A percentile compares a stretch with the other conserved stretches of the same genome.
phyloP scores from a whole-genome alignment of 1,140 invertebrate genomes.

The Zaprionus lachaisei region DNA sequence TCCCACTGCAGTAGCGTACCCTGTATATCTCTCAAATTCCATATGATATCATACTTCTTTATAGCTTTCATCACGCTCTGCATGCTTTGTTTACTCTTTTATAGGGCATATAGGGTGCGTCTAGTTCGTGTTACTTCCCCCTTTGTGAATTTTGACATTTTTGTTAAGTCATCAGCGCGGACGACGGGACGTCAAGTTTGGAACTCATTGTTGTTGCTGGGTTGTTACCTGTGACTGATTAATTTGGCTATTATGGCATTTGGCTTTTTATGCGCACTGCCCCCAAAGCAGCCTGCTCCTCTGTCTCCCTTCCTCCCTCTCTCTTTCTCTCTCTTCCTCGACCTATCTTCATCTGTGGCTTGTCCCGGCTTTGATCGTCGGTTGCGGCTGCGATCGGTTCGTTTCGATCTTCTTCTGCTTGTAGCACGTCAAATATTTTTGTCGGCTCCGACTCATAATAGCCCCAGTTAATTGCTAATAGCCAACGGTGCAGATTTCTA shows the following conservation, averaged over 20 bases:
- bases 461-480: constrained; percentile 83
- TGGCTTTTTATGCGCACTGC: constrained; percentile 76
- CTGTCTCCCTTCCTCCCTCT: background rate
- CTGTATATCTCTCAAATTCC: background rate
- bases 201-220: constrained; percentile 60
- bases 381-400: constrained; percentile 69
- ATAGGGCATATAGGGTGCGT: constrained; percentile 32
- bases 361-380: constrained; percentile 52
- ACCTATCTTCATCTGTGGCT: background rate
- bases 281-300: constrained; percentile 43
- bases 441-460: constrained; percentile 72
- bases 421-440: constrained; percentile 81
- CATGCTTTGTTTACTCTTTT: constrained; percentile 1
- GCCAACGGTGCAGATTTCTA: constrained; percentile 82
- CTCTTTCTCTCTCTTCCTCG: background rate
- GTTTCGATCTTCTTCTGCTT: constrained; percentile 83
- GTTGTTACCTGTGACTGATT: constrained; percentile 82
- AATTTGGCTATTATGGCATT: constrained; percentile 83
- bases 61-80: background rate
- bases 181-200: constrained; percentile 62
- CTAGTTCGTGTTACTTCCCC: constrained; percentile 4
- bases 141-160: constrained; percentile 70
- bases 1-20: accelerated
- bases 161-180: constrained; percentile 79
- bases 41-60: background rate